Base-by-base conservation (phyloP, 1,140 invertebrate species). In the Drosophila takahashii region DNA sequence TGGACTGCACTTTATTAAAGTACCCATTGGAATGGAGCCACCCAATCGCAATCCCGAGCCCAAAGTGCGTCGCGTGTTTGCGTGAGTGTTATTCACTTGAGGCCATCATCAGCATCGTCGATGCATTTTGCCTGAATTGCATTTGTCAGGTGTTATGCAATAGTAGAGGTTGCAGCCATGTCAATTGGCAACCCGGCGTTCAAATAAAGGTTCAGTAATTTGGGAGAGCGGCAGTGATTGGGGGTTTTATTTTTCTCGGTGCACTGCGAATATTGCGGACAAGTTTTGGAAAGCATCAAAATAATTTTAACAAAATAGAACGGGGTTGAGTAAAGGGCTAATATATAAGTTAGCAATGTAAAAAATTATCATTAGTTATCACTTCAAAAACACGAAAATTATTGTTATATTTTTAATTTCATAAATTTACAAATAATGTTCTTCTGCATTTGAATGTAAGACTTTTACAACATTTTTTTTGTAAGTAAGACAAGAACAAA, bases 1-100 rank as follows among this genome's bases (percentile, higher is more conserved):
- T 78, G 74, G 74, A 45, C 79, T 85, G 83, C 81, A 87, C 81
- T 85, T 85, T 75, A 87, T 60, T 78, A 79, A 81, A 83, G 80
- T 78, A 66, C 52, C 51, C 41, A 36, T 44, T n/a, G 44, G 44
- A 64, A 32, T 41, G 36, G 18, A 62, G 59, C 59, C 59, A 36
- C 57, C 34, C 69, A 60, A 42, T 42, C 45, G 15, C 52, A 58
- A 48, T 51, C 37, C 47, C 26, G 48, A n/a, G 48, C 29, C 29
- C 48, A 56, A 70, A 70, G 66, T 57, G 47, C 59, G 72, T 75
- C 44, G 56, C 61, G 41, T 67, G 61, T 60, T 58, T 58, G 54
- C 54, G 42, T 41, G 73, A 86, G 81, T 86, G 81, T 67, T 86
- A 70, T 81, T 77, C 81, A 86, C 72, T 77, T 76, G 62, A 67